These are phyloP conservation scores for Drosophila kohkoa DNA, from an alignment of 1,140 invertebrate species.

Conservation along the genomic window DNA sequence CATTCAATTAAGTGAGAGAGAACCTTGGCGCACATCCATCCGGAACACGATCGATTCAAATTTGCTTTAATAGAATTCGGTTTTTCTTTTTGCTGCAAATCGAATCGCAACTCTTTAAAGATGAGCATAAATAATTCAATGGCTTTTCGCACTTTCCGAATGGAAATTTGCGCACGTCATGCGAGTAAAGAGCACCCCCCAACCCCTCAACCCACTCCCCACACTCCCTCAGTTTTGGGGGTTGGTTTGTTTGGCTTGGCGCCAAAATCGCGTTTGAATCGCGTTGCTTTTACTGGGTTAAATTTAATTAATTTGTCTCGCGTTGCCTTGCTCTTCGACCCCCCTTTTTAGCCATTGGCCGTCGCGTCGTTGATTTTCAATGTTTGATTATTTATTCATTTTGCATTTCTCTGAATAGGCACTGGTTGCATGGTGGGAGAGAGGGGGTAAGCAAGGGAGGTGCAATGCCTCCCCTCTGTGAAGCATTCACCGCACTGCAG, in stretches of 20 bases:
- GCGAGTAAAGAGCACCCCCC: not conserved
- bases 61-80: conserved; percentile 56
- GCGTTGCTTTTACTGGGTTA: conserved; percentile 74
- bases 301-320: conserved; percentile 83
- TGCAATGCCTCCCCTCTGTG: not conserved
- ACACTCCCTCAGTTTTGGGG: not conserved
- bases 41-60: conserved; percentile 71
- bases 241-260: conserved; percentile 47
- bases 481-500: conserved; percentile 54
- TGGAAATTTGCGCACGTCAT: conserved; percentile 46
- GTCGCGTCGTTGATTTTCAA: conserved; percentile 54
- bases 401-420: conserved; percentile 66
- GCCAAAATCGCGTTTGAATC: conserved; percentile 65
- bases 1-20: conserved; percentile 23
- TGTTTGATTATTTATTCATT: conserved; percentile 79
- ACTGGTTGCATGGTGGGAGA: not conserved
- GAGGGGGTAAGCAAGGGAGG: not conserved
- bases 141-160: conserved; percentile 71
- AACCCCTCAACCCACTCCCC: no score
- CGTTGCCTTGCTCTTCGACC: conserved; percentile 29
- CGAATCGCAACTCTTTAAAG: conserved; percentile 45
- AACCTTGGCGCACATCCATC: conserved; percentile 54
- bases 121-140: conserved; percentile 78
- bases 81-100: conserved; percentile 45
- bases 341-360: not conserved